These are phyloP conservation scores for Sorex maritimensis DNA, from an alignment of 2,797 vertebrate genomes.

Conservation along the genomic window DNA sequence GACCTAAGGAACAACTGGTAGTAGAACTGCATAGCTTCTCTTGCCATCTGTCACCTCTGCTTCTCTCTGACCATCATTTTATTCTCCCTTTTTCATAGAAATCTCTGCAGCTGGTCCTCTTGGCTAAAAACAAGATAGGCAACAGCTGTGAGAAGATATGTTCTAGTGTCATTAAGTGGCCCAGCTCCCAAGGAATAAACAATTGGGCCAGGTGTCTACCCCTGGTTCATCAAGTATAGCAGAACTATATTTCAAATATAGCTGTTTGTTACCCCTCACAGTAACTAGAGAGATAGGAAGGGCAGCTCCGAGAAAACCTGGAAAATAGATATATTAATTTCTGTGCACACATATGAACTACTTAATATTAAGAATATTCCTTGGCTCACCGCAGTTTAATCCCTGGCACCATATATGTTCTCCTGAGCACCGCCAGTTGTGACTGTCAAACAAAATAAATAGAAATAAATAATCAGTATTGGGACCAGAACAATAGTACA, in stretches of 20 bases:
- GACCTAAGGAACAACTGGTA: not conserved
- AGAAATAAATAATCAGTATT: too few relatives aligned
- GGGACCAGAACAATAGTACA: too few relatives aligned
- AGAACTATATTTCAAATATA: not conserved
- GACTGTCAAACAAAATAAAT: too few relatives aligned
- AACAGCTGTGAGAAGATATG: constrained; percentile 60
- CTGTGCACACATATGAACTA: constrained; percentile 9
- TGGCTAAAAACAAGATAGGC: constrained; percentile 55
- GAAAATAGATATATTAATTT: not conserved
- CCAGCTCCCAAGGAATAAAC: constrained; percentile 28
- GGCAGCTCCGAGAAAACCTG: constrained; percentile 25
- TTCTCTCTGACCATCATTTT: constrained; percentile 52
- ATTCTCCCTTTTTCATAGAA: constrained; percentile 40
- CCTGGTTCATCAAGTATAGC: not conserved
- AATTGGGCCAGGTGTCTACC: not conserved
- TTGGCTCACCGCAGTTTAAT: too few relatives aligned
- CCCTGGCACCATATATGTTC: too few relatives aligned
- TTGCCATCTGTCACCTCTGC: constrained; percentile 57
- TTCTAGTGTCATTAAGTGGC: constrained; percentile 3
- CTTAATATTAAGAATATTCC: not conserved
- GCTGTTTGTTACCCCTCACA: not conserved
- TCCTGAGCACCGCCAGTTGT: too few relatives aligned
- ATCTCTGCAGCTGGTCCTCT: constrained; percentile 60
- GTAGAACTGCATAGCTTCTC: not conserved
- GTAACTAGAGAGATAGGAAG: not conserved